phyloP scores from a whole-genome alignment of 2,888 invertebrate genomes.

The Pammene aurita region DNA sequence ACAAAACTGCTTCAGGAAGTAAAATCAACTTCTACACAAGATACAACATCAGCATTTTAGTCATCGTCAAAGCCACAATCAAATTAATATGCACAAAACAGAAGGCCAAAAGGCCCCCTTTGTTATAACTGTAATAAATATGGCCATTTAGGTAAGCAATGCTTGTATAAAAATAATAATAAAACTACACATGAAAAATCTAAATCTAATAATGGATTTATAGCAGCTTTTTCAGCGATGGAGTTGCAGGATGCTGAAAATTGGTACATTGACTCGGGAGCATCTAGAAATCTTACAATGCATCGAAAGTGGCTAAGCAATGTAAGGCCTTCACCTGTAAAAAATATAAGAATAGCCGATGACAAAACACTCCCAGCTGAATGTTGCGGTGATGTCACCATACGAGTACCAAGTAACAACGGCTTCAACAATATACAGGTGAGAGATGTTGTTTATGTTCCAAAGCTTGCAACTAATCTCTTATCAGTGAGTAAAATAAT shows the following conservation, averaged over 20 bases:
- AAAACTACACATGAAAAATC: background rate
- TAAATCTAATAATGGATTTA: background rate
- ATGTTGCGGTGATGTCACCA: constrained; percentile 3
- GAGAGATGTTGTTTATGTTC: background rate
- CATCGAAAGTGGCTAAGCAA: constrained; percentile 1
- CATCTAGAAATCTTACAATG: background rate
- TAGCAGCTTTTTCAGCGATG: constrained; percentile 9
- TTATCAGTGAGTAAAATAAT: constrained; percentile 10
- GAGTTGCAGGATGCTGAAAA: background rate
- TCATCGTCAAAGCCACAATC: background rate
- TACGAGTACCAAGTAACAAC: background rate
- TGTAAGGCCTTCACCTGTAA: background rate
- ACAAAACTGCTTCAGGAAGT: constrained; percentile 17
- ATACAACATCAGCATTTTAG: background rate
- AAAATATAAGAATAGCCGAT: constrained; percentile 1
- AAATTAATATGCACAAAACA: background rate
- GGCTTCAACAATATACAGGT: background rate
- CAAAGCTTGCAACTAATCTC: constrained; percentile 7
- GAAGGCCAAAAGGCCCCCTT: background rate
- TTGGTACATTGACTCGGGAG: constrained; percentile 5
- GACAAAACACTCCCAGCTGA: background rate
- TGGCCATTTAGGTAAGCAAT: background rate
- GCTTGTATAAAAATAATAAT: background rate
- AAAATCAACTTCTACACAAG: background rate
- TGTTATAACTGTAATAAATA: background rate